These are phyloP conservation scores for Trichonephila clavipes DNA, from an alignment of 1,140 invertebrate species.

Conservation along the genomic window DNA sequence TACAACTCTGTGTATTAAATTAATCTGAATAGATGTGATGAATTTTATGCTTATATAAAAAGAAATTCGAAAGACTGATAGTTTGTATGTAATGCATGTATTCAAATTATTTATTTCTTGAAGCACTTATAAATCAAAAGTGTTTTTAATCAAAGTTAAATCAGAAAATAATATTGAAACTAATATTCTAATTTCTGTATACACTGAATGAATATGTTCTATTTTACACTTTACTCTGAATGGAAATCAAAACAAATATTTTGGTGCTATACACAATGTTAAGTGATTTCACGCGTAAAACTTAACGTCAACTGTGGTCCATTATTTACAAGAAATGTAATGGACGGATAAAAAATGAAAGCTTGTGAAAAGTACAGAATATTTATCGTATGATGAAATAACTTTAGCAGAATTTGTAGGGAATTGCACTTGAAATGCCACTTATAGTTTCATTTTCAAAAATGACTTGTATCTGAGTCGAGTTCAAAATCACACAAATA, in stretches of 20 bases:
- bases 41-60: no score
- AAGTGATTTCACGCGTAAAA: not conserved
- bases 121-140: no score
- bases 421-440: constrained; percentile 75
- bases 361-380: constrained; percentile 37
- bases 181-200: not conserved
- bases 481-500: not conserved
- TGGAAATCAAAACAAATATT: not conserved
- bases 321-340: constrained; percentile 68
- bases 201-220: not conserved
- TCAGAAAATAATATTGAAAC: no score
- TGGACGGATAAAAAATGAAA: constrained; percentile 74
- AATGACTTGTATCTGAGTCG: not conserved
- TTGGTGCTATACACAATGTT: constrained; percentile 13
- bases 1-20: no score
- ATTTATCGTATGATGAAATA: constrained; percentile 21
- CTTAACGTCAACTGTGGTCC: constrained; percentile 45
- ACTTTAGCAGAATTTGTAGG: constrained; percentile 20
- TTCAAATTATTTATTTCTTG: no score
- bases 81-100: no score
- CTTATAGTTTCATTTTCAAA: constrained; percentile 5
- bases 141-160: no score
- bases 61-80: no score
- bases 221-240: constrained; percentile 29
- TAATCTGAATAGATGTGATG: no score